Conservation (phyloP, 1,140 invertebrate genomes). For the Phenacoccus solenopsis region DNA sequence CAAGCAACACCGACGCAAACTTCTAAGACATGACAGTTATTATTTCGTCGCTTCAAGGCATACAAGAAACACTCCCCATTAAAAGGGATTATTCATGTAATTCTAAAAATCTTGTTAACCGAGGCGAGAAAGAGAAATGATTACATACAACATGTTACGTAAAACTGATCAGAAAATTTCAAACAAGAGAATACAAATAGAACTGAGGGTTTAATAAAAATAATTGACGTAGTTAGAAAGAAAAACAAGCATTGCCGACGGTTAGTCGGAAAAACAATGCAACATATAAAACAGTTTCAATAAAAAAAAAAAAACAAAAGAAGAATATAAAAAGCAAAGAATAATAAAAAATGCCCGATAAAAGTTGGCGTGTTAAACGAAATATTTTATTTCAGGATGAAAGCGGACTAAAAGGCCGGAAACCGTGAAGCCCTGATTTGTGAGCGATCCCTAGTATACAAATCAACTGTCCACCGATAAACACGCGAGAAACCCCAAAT, state of each 20-base stretch:
- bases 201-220: background rate
- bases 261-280: background rate
- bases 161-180: background rate
- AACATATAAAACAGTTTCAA: background rate
- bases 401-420: conserved; percentile 1
- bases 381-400: background rate
- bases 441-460: background rate
- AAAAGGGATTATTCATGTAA: background rate
- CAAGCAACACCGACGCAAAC: background rate
- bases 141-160: background rate
- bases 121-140: background rate
- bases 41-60: background rate
- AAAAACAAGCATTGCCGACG: background rate
- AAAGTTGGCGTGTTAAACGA: background rate
- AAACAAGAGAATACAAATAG: background rate
- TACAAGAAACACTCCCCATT: background rate
- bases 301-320: background rate
- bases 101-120: background rate
- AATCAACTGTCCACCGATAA: background rate
- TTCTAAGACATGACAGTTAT: background rate
- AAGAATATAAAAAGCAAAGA: background rate
- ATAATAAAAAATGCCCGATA: background rate
- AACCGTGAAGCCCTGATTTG: background rate
- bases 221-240: background rate
- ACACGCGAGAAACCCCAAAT: background rate